A percentile compares a stretch with the other conserved stretches of the same genome.
Evolutionary conservation across 2,888 invertebrate genomes (phyloP).

Genomic region (Chydorus sphaericus): DNA sequence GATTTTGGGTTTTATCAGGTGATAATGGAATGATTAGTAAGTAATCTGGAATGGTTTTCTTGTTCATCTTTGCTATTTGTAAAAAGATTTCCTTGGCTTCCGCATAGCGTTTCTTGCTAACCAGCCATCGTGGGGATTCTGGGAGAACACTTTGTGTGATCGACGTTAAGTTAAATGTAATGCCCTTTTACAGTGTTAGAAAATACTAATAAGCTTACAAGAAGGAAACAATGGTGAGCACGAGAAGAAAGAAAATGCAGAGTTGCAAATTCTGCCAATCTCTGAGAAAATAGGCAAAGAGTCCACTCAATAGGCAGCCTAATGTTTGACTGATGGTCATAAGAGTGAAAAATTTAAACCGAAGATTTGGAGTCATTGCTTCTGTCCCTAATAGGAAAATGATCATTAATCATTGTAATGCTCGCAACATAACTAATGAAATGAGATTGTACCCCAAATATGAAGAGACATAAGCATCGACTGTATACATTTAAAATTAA

Average conservation of each 20-base stretch:
- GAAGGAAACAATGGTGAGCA: background rate
- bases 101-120: slow-evolving; percentile 2
- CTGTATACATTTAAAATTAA: background rate
- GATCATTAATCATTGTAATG: background rate
- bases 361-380: background rate
- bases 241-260: slow-evolving; percentile 1
- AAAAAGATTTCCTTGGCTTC: slow-evolving; percentile 8
- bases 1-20: background rate
- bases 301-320: background rate
- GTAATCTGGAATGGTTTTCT: slow-evolving; percentile 9
- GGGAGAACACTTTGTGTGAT: slow-evolving; percentile 7
- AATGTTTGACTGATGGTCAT: background rate
- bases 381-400: background rate
- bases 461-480: no score
- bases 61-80: slow-evolving; percentile 9
- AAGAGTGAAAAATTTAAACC: background rate
- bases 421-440: no score
- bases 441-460: no score
- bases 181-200: background rate
- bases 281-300: background rate
- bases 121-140: slow-evolving; percentile 12
- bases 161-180: background rate
- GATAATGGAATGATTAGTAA: background rate
- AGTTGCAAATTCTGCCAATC: background rate
- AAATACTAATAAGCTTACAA: background rate